Conservation (phyloP, 2,113 vertebrate species). For the Cepphus grylle region DNA sequence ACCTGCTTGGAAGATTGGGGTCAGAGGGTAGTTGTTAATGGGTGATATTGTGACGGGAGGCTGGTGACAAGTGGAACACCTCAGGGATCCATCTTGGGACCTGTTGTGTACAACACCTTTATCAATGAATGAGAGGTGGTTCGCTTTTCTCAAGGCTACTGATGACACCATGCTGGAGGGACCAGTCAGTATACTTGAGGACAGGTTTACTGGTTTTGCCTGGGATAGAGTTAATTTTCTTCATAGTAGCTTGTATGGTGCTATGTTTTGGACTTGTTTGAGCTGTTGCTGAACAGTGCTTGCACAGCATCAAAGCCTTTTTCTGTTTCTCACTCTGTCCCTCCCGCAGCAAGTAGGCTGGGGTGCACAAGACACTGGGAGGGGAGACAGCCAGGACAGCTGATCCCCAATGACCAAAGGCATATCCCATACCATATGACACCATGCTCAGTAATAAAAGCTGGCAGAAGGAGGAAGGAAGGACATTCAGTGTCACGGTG, state of each 20-base stretch:
- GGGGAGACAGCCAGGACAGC: no score
- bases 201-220: not conserved
- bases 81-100: not conserved
- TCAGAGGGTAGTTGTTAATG: not conserved
- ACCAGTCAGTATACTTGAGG: not conserved
- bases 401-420: no score
- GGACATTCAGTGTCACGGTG: no score
- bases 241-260: not conserved
- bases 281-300: not conserved
- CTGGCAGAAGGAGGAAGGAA: no score
- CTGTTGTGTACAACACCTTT: not conserved
- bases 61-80: not conserved
- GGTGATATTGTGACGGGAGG: no score
- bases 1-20: not conserved
- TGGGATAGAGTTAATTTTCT: not conserved
- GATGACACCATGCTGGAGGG: not conserved
- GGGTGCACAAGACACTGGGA: no score
- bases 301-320: not conserved
- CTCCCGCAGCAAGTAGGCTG: not conserved
- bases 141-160: not conserved
- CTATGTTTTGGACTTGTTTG: not conserved
- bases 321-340: not conserved
- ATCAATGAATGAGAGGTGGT: not conserved
- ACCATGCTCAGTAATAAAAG: no score
- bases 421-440: no score